Evolutionary conservation across 2,113 vertebrate genomes (phyloP).

Genomic region (Passer montanus): DNA sequence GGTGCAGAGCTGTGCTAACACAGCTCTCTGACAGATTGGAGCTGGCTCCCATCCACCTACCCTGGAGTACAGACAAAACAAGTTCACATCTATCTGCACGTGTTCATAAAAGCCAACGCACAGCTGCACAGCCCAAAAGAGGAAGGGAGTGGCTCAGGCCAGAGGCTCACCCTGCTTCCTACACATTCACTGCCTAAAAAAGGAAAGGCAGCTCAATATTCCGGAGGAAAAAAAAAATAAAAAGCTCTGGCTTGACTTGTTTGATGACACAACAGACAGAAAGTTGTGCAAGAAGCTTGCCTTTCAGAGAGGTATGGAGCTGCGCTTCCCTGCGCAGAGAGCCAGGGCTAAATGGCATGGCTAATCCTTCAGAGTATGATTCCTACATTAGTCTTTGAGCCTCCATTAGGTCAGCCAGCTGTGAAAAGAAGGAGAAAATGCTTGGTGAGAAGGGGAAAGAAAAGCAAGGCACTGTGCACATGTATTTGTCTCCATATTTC

Average conservation of each 20-base stretch:
- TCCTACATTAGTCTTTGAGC: background rate
- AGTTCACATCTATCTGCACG: constrained; percentile 51
- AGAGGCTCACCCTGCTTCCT: background rate
- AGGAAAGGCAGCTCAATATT: constrained; percentile 17
- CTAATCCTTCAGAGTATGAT: constrained; percentile 6
- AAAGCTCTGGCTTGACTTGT: background rate
- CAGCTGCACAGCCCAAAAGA: constrained; percentile 39
- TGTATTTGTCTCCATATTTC: constrained; percentile 16
- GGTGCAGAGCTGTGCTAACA: background rate
- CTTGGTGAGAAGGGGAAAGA: background rate
- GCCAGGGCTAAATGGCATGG: background rate
- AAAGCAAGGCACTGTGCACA: constrained; percentile 10
- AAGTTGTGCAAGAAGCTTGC: background rate
- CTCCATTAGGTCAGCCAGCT: constrained; percentile 57
- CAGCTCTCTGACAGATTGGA: constrained; percentile 29
- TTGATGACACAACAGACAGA: background rate
- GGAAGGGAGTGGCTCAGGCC: constrained; percentile 39
- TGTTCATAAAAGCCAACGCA: constrained; percentile 39
- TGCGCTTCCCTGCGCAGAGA: background rate
- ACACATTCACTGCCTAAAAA: constrained; percentile 31
- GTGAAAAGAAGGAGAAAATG: constrained; percentile 39
- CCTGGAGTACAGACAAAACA: constrained; percentile 58
- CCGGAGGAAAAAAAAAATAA: background rate
- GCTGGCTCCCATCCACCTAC: constrained; percentile 41
- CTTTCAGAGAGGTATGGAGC: background rate